Evolutionary conservation across 2,797 vertebrate genomes (phyloP), one percentile per base, ranked within the genome.

Genomic region (Balearica regulorum): DNA sequence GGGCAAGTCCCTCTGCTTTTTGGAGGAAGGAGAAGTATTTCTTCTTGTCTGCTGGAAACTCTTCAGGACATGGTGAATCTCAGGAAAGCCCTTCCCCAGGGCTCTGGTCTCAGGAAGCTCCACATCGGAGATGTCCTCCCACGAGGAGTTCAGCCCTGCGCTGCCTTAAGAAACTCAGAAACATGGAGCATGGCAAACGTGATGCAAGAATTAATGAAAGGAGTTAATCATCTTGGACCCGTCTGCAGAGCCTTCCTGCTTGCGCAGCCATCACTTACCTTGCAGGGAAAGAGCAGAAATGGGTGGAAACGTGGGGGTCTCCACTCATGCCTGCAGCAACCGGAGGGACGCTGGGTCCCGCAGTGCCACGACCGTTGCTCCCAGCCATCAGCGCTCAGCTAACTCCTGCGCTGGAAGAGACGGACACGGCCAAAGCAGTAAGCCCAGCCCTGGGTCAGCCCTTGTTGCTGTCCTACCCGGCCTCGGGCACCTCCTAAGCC

Each of bases 371-470:
- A 51, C 20, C 5, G 6, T 11, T 13, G 69, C 24, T 44, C 22
- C 33, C 5, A 1, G 51, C 60, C 43, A 3, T 37, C 37, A 37
- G 37, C 5, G 26, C 43, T 57, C 84, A 43, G 16, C 9, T 28
- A 3, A 7, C n/a, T 31, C 35, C 41, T 41, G 31, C 1, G 4
- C 20, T 51, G 37, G 43, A 51, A 31, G 33, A 85, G 69, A 22
- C 0, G 3, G 51, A 53, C 51, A 15, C 5, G 3, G 61, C 22
- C 4, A 1, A 41, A 68, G 31, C 46, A 24, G 18, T 13, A 13
- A 84, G 19, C 15, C 26, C 65, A 43, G 39, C 44, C 29, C 37
- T 24, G 21, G 29, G 8, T 54, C 53, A 54, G 53, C 68, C 21
- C 46, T 28, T 61, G 54, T 54, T 3, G 3, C 68, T 3, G 1